A percentile compares a stretch with the other conserved stretches of the same genome.
phyloP scores from a whole-genome alignment of 1,140 invertebrate species.

The Dendroctonus ponderosae region DNA sequence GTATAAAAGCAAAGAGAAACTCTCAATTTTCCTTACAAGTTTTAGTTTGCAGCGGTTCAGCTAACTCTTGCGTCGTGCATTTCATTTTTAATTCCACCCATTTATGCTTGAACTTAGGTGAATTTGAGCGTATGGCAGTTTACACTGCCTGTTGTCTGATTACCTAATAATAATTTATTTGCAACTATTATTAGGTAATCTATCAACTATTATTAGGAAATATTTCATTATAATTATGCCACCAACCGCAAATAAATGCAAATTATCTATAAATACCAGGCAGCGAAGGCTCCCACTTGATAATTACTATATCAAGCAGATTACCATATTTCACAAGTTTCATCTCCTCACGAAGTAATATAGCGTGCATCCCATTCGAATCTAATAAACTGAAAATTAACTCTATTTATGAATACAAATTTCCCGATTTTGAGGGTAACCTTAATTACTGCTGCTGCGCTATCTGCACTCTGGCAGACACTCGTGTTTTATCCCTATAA shows the following conservation, averaged over 20 bases:
- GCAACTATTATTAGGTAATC: too few relatives aligned
- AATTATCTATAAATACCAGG: not conserved
- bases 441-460: conserved; percentile 17
- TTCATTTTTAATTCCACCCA: too few relatives aligned
- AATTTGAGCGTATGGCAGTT: too few relatives aligned
- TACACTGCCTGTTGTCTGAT: too few relatives aligned
- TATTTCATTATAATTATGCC: too few relatives aligned
- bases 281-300: not conserved
- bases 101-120: too few relatives aligned
- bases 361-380: conserved; percentile 7
- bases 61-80: too few relatives aligned
- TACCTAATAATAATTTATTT: too few relatives aligned
- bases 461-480: conserved; percentile 15
- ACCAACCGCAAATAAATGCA: not conserved
- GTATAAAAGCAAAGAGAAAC: too few relatives aligned
- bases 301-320: conserved; percentile 43
- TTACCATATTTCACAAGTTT: conserved; percentile 51
- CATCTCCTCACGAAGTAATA: conserved; percentile 35
- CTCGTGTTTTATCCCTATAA: conserved; percentile 13
- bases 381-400: conserved; percentile 25
- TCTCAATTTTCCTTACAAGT: too few relatives aligned
- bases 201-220: too few relatives aligned
- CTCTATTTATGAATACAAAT: conserved; percentile 27
- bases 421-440: conserved; percentile 18
- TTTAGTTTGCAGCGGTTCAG: too few relatives aligned